These are phyloP conservation scores for Budorcas taxicolor DNA, from an alignment of 2,113 vertebrate species.

Conservation along the genomic window DNA sequence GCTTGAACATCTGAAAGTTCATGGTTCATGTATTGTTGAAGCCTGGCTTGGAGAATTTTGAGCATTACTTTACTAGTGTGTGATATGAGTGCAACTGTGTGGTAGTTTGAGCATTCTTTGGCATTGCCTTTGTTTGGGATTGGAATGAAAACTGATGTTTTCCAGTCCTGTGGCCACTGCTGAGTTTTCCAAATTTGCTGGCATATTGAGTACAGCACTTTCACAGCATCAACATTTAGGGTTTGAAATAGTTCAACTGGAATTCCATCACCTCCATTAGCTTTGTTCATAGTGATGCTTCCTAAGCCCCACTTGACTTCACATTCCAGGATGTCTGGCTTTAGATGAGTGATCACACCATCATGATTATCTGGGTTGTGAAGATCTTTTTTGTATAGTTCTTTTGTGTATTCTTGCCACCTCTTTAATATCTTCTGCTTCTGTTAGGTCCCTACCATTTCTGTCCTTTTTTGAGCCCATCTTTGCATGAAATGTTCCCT, in stretches of 20 bases:
- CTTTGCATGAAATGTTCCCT: not conserved
- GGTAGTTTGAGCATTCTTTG: not conserved
- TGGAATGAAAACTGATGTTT: not conserved
- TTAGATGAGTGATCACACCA: not conserved
- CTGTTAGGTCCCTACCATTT: not conserved
- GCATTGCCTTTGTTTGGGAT: not conserved
- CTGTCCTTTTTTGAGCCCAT: not conserved
- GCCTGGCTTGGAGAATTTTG: not conserved
- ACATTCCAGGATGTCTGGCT: not conserved
- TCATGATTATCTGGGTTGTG: not conserved
- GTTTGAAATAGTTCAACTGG: not conserved
- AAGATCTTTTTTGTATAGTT: not conserved
- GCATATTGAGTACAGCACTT: not conserved
- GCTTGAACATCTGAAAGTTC: not conserved
- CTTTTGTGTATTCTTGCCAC: not conserved
- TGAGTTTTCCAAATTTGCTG: not conserved
- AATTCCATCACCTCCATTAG: not conserved
- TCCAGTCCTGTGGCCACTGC: not conserved
- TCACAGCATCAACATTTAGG: rapidly evolving
- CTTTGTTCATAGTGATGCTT: not conserved
- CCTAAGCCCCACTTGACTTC: not conserved
- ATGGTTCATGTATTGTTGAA: rapidly evolving
- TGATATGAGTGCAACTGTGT: not conserved
- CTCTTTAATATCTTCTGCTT: not conserved
- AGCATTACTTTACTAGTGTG: not conserved